Percentiles rank a stretch among this genome's conserved stretches.
phyloP scores from a whole-genome alignment of 2,113 vertebrate species.

The Mus spicilegus region DNA sequence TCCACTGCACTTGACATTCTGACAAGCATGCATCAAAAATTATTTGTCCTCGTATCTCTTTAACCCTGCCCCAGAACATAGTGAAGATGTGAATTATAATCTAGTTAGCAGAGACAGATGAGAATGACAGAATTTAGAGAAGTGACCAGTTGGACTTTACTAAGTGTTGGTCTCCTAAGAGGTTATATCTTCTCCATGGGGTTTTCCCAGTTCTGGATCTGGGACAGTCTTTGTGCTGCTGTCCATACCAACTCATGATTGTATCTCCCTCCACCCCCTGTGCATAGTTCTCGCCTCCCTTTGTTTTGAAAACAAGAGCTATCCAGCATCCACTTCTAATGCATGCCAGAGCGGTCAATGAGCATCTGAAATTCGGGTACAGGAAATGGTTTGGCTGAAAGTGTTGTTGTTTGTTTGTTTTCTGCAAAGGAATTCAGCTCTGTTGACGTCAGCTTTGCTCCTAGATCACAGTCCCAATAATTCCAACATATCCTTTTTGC shows the following conservation, averaged over 20 bases:
- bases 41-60: conserved; percentile 30
- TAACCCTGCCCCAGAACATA: background rate
- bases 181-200: background rate
- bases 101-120: background rate
- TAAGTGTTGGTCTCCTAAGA: background rate
- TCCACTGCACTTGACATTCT: background rate
- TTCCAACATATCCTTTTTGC: background rate
- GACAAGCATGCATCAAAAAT: background rate
- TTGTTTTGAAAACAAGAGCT: background rate
- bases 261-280: background rate
- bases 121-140: background rate
- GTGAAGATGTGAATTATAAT: conserved; percentile 1
- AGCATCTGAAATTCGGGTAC: background rate
- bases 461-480: background rate
- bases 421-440: background rate
- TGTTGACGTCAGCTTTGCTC: background rate
- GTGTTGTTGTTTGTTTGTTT: background rate
- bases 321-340: background rate
- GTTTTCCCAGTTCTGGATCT: background rate
- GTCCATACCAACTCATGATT: background rate
- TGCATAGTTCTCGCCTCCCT: background rate
- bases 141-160: background rate
- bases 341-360: background rate
- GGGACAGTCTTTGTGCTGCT: background rate
- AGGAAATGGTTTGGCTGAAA: background rate